Evolutionary conservation across 2,113 vertebrate genomes (phyloP).

Genomic region (Oncorhynchus clarkii): DNA sequence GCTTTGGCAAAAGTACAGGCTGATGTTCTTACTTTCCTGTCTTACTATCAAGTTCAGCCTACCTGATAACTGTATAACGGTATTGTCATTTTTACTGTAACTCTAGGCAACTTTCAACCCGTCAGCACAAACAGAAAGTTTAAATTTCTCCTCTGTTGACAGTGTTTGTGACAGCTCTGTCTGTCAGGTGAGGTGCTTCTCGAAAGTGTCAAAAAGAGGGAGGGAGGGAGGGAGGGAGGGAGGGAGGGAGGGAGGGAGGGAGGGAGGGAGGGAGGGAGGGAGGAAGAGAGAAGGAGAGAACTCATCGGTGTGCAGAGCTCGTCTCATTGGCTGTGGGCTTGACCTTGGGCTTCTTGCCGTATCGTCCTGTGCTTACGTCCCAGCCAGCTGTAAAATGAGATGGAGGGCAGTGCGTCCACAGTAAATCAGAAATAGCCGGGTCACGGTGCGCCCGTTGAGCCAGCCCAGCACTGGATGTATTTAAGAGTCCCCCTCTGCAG

Average conservation of each 20-base stretch:
- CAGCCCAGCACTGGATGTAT: slow-evolving; percentile 36
- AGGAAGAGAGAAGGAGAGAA: slow-evolving; percentile 14
- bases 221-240: slow-evolving; percentile 14
- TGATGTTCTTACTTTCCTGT: not conserved
- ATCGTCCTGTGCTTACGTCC: slow-evolving; percentile 60
- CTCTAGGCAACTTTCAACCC: not conserved
- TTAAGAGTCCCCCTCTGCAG: slow-evolving; percentile 53
- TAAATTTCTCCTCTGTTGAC: not conserved
- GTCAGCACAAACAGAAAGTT: not conserved
- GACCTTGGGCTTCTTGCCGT: slow-evolving; percentile 69
- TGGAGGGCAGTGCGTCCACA: slow-evolving; percentile 58
- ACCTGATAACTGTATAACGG: not conserved
- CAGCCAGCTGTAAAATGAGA: slow-evolving; percentile 75
- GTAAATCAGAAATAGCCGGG: slow-evolving; percentile 70
- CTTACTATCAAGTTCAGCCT: not conserved
- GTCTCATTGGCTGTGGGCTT: slow-evolving; percentile 53
- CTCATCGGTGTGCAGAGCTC: slow-evolving; percentile 42
- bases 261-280: slow-evolving; percentile 10
- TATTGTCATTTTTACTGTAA: not conserved
- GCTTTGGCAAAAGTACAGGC: not conserved
- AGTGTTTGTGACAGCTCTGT: slow-evolving; percentile 1
- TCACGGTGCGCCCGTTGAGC: slow-evolving; percentile 26
- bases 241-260: not conserved
- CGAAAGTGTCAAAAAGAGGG: not conserved
- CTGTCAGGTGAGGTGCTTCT: not conserved